Base-by-base conservation (phyloP, 2,113 vertebrate species). In the Prionailurus bengalensis region DNA sequence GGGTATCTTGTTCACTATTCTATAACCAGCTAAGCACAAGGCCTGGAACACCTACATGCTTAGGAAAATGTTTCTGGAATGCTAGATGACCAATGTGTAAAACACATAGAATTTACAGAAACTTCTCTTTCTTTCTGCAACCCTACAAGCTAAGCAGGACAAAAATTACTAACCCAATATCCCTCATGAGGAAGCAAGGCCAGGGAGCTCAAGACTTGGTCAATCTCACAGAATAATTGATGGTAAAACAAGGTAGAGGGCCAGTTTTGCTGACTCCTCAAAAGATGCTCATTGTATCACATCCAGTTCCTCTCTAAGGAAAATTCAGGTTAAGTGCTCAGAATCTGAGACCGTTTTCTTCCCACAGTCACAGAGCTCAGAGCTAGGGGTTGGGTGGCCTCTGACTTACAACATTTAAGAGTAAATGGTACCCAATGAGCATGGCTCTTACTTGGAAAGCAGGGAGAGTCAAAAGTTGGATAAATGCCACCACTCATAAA, bases 391-490 rank as follows among this genome's bases (percentile, higher is more conserved):
- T 8, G 3, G 25, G 7, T 39, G 16, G 13, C 76, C 21, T 87
- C 86, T 83, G 21, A 55, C n/a, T 65, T 78, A 66, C 33, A 51
- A 73, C 42, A 2, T 76, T 87, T 23, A 51, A 39, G 19, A 93
- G 17, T 51, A 33, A 82, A 58, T 13, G 5, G 29, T 45, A 51
- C 65, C 58, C 84, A 78, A 0, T 19, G 45, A 96, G 48, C 65
- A 9, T 2, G 15, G 58, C 55, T 83, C 85, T 94, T 71, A 76
- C 55, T 95, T 66, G 31, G 81, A 93, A 95, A 95, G 51, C 42
- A 80, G 61, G 36, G 31, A 82, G 65, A 94, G 45, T 48, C 93
- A 94, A 97, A 21, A 95, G 74, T 53, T 96, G 91, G 88, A 94
- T 88, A 84, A 94, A 92, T 0, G 10, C 74, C 88, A 89, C 80